These are phyloP conservation scores for Anguilla japonica DNA, from an alignment of 2,113 vertebrate genomes.

Conservation along the genomic window DNA sequence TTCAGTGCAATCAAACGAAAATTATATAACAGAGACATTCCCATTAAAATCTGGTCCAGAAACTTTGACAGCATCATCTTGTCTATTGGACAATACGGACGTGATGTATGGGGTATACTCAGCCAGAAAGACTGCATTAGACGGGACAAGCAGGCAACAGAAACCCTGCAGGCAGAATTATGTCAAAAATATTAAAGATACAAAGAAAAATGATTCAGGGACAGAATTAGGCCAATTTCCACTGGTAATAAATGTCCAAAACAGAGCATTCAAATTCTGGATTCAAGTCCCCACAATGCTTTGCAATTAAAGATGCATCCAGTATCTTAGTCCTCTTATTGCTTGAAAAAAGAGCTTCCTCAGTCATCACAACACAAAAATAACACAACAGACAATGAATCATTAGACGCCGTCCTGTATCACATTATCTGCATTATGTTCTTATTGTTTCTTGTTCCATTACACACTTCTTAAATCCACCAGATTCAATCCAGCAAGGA, in stretches of 20 bases:
- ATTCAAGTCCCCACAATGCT: background rate
- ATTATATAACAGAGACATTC: background rate
- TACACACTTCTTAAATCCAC: background rate
- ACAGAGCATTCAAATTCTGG: conserved; percentile 1
- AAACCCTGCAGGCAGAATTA: background rate
- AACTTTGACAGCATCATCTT: background rate
- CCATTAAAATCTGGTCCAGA: background rate
- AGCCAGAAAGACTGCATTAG: background rate
- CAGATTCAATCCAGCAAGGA: background rate
- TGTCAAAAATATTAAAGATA: background rate
- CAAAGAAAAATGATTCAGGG: background rate
- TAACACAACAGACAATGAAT: too few relatives aligned
- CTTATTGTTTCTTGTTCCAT: background rate
- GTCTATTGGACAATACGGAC: background rate
- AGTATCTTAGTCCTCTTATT: too few relatives aligned
- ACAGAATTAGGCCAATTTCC: conserved; percentile 5
- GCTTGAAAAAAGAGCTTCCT: too few relatives aligned
- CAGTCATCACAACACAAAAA: too few relatives aligned
- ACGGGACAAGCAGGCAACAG: background rate
- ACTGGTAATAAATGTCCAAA: background rate
- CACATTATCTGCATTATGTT: too few relatives aligned
- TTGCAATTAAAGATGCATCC: background rate
- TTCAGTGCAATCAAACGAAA: background rate
- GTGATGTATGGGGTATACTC: background rate
- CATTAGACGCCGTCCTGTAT: too few relatives aligned